A percentile compares a stretch with the other conserved stretches of the same genome.
These are phyloP conservation scores for Pseudobourletiella spinata DNA, from an alignment of 1,140 invertebrate genomes.

Conservation along the genomic window DNA sequence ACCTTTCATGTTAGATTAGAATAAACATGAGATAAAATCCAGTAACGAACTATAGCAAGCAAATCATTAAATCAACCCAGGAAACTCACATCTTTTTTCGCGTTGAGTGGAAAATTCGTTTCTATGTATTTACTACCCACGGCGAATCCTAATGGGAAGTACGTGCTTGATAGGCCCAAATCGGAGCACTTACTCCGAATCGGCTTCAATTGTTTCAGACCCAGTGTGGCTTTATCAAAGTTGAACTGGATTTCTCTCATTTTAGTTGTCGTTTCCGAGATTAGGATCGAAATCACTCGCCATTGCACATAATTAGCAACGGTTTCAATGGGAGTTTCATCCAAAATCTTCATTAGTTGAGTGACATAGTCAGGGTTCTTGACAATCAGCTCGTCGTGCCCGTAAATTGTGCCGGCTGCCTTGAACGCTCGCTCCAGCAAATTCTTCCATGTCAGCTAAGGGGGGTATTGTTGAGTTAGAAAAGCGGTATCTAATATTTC, in stretches of 20 bases:
- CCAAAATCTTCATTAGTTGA: background rate
- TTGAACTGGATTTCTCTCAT: background rate
- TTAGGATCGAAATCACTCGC: background rate
- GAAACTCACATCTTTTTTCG: background rate
- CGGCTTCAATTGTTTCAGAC: background rate
- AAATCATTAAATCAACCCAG: background rate
- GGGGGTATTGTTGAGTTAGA: too few relatives aligned
- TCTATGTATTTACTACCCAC: background rate
- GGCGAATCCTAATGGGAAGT: background rate
- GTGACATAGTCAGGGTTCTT: background rate
- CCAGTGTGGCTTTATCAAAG: background rate
- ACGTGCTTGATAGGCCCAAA: background rate
- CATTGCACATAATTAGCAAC: background rate
- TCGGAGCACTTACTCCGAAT: background rate
- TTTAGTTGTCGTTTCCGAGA: background rate
- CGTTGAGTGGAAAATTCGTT: background rate
- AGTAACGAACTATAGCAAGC: too few relatives aligned
- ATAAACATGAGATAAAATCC: too few relatives aligned
- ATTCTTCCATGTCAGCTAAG: too few relatives aligned
- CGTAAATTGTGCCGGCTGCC: too few relatives aligned
- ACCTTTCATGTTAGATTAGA: slow-evolving; percentile 11
- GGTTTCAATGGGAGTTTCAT: background rate
- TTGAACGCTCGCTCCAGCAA: too few relatives aligned
- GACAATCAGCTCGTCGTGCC: too few relatives aligned
- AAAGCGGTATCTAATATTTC: too few relatives aligned